Conservation (phyloP, 1,140 invertebrate genomes). For the Hycleus phaleratus region DNA sequence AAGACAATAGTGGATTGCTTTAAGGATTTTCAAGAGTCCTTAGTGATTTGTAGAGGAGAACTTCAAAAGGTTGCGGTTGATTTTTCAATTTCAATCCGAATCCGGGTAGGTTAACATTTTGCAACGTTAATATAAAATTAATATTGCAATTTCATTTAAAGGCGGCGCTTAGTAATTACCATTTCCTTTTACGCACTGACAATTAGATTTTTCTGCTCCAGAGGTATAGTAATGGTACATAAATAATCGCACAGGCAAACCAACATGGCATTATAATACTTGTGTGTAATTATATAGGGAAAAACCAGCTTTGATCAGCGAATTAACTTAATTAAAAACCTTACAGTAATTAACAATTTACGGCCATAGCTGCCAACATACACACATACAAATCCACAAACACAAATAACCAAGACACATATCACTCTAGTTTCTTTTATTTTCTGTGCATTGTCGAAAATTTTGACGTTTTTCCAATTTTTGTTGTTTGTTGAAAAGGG, state of each 20-base stretch:
- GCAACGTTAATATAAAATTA: too few relatives aligned
- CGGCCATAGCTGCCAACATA: too few relatives aligned
- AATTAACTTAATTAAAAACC: conserved; percentile 16
- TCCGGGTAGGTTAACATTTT: too few relatives aligned
- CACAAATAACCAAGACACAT: too few relatives aligned
- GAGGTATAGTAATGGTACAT: conserved; percentile 11
- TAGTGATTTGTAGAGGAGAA: too few relatives aligned
- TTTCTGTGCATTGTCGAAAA: too few relatives aligned
- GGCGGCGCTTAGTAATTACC: conserved; percentile 2
- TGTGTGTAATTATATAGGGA: conserved; percentile 6
- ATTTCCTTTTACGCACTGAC: conserved; percentile 13
- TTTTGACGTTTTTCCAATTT: neutral
- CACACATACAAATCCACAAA: too few relatives aligned
- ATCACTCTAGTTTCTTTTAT: too few relatives aligned
- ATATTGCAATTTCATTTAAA: neutral
- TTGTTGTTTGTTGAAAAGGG: neutral
- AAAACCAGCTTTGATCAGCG: conserved; percentile 9
- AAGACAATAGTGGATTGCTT: too few relatives aligned
- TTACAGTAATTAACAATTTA: conserved; percentile 10
- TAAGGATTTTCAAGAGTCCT: too few relatives aligned
- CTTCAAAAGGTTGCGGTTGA: too few relatives aligned
- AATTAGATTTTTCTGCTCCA: conserved; percentile 17
- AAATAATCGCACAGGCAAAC: conserved; percentile 4
- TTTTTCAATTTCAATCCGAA: too few relatives aligned
- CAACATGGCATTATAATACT: neutral